Evolutionary conservation across 37 sponge, comb jelly and placozoan genomes (phyloP), one percentile per base, ranked within the genome.

Genomic region (Bolinopsis microptera): DNA sequence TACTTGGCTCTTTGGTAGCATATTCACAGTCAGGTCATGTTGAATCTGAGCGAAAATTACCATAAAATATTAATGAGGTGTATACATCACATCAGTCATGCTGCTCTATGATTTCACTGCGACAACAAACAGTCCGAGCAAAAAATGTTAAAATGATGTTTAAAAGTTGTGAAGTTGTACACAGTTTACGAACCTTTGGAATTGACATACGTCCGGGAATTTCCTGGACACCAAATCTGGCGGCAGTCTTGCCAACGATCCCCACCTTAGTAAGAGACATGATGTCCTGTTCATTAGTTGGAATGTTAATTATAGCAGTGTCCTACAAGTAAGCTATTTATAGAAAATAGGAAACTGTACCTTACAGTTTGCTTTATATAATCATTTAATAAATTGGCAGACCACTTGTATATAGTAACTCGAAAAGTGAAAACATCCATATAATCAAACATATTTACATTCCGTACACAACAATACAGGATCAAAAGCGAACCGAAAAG

Each of bases 1-100:
- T n/a, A 86, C 61, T 27, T 86, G 41, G 5, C 36, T 33, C 90
- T 86, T 86, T 0, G 90, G 90, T 8, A 82, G 38, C 90, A 86
- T 86, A 27, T 86, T 34, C 0, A 40, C 61, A 33, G 90, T 41
- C 40, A 86, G 35, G 22, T 41, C 61, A 25, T 39, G 61, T 28
- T 41, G 61, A n/a, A 86, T 86, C 90, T 86, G 75, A 72, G 18
- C 26, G 26, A 72, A 18, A 5, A 13, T 48, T 48, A 48, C 61
- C 5, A 13, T 48, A 5, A 48, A 13, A 13, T 18, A 48, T 48
- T 18, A 13, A 18, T 48, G 5, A 48, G 61, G 61, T 48, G 13
- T 48, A 18, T 48, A 18, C 61, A 48, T 48, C 5, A 48, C 61
- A 48, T 13, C 13, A n/a, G n/a, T n/a, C n/a, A n/a, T n/a, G n/a